phyloP scores from a whole-genome alignment of 2,888 invertebrate genomes.

The Diplolepis rosae region DNA sequence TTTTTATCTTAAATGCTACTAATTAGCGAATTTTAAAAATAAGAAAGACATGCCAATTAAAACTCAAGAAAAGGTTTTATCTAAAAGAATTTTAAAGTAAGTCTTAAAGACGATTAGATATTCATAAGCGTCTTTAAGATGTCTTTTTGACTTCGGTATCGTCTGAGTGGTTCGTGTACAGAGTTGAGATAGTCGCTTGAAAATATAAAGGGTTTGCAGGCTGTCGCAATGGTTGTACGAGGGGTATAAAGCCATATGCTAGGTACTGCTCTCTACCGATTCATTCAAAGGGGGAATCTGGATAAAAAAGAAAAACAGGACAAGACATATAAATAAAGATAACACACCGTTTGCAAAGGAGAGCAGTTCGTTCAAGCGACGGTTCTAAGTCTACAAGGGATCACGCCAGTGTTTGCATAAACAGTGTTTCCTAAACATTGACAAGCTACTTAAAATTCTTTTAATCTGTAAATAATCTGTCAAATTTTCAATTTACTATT shows the following conservation, averaged over 20 bases:
- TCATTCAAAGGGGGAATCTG: slow-evolving; percentile 24
- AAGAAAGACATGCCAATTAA: background rate
- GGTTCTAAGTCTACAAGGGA: slow-evolving; percentile 22
- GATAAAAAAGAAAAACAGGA: slow-evolving; percentile 13
- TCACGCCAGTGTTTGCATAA: slow-evolving; percentile 20
- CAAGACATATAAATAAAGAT: slow-evolving; percentile 9
- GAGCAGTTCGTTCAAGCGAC: slow-evolving; percentile 25
- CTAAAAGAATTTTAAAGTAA: background rate
- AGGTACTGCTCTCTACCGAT: slow-evolving; percentile 25
- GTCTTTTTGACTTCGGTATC: slow-evolving; percentile 7
- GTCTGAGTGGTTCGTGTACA: slow-evolving; percentile 16
- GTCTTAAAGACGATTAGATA: background rate
- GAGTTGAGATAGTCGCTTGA: slow-evolving; percentile 18
- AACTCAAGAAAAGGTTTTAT: background rate
- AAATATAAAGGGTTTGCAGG: slow-evolving; percentile 23
- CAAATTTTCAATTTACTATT: background rate
- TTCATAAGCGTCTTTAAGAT: background rate
- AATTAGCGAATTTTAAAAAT: background rate
- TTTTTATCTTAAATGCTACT: background rate
- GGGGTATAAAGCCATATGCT: slow-evolving; percentile 24
- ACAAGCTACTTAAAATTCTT: background rate
- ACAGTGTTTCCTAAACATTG: slow-evolving; percentile 17
- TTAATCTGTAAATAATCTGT: background rate
- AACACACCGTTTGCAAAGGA: slow-evolving; percentile 25
- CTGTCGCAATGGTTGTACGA: slow-evolving; percentile 29